Evolutionary conservation across 37 sponge, comb jelly and placozoan species (phyloP).

Genomic region (Cliona cf. orientalis): DNA sequence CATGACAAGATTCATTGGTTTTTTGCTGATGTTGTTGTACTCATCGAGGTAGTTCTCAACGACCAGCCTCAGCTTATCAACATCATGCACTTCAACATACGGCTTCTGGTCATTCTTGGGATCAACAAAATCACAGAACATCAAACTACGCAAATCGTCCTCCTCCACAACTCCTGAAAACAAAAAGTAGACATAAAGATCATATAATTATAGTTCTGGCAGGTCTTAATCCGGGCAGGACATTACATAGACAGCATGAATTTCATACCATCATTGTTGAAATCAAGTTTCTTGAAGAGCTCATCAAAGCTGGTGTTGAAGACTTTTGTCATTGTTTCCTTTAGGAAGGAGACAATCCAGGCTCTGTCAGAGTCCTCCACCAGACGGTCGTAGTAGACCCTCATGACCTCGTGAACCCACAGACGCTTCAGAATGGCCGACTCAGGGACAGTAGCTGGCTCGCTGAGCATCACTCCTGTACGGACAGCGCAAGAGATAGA

Average conservation of each 20-base stretch:
- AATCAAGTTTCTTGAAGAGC: slow-evolving; percentile 85
- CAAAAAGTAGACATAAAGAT: no score
- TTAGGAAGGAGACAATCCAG: slow-evolving; percentile 87
- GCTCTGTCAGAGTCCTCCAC: slow-evolving; percentile 89
- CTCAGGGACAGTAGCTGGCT: slow-evolving; percentile 32
- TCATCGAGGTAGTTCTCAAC: slow-evolving; percentile 96
- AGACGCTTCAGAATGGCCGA: slow-evolving; percentile 52
- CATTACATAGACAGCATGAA: background rate
- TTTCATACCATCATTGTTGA: slow-evolving; percentile 82
- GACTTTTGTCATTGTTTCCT: slow-evolving; percentile 54
- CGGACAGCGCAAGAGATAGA: background rate
- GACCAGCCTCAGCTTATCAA: slow-evolving; percentile 90
- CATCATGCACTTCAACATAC: slow-evolving; percentile 84
- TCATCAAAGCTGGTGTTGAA: slow-evolving; percentile 81
- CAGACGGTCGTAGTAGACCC: slow-evolving; percentile 98
- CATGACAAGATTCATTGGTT: slow-evolving; percentile 98
- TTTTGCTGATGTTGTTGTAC: slow-evolving; percentile 97
- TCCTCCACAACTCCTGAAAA: slow-evolving; percentile 86
- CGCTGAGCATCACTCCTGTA: slow-evolving; percentile 74
- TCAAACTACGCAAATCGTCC: slow-evolving; percentile 93
- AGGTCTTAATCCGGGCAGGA: background rate
- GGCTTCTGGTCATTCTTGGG: slow-evolving; percentile 91
- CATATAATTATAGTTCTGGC: background rate
- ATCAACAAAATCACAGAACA: slow-evolving; percentile 98
- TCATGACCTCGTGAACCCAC: slow-evolving; percentile 86